Base-by-base conservation (phyloP, 2,797 vertebrate species). In the Xenopus petersii region DNA sequence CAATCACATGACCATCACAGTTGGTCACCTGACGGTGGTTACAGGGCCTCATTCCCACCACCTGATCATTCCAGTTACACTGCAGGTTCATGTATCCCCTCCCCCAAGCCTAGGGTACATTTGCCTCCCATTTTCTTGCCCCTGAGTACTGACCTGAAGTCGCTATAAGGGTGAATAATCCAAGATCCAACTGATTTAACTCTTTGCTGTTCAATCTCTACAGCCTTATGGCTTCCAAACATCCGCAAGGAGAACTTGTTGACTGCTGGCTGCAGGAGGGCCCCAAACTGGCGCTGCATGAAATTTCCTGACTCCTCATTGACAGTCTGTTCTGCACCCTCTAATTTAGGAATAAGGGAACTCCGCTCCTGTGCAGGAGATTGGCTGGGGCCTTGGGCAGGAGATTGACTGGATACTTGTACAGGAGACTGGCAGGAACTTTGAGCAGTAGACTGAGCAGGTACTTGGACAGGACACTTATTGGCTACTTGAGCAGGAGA, bases 121-220 rank as follows among this genome's bases (percentile, higher is more conserved):
- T 42, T 42, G 36, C 36, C 36, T 5, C 36, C 36, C 12, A 13
- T 1, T 10, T 11, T 12, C 49, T 30, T 51, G 11, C 15, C 49
- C 5, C 49, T 36, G 10, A 10, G 2, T n/a, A 58, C 81, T 76
- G 59, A 92, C 97, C 97, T 95, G 93, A 98, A 98, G 89, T 98
- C 97, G 84, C 97, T 98, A 94, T 98, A 98, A 3, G 96, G 96
- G 75, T 98, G 96, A 82, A 98, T 98, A 87, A 98, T 96, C 96
- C 96, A 98, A 13, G 87, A 42, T 3, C 97, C 97, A 1, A 94
- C 97, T 13, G 96, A 96, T 83, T 97, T 96, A 70, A 98, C 94
- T 66, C 97, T 88, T 65, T 95, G 94, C 86, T 97, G 95, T 81
- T 98, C 97, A 83, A 95, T 85, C 26, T 96, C 96, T 81, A 98